Evolutionary conservation across 2,797 vertebrate species (phyloP).

Genomic region (Ammospiza maritima): DNA sequence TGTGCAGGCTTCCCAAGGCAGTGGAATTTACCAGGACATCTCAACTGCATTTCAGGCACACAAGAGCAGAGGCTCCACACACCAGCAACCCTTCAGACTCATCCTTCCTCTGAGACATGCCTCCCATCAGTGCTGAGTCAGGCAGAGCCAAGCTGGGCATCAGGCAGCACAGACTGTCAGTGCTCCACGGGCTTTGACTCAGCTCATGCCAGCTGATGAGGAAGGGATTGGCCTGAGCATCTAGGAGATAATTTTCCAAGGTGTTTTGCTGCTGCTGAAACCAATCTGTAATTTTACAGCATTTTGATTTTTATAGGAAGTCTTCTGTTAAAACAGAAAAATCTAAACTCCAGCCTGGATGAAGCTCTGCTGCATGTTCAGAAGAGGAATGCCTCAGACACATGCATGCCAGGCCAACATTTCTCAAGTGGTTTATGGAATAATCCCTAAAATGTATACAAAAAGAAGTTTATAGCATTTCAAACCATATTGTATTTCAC

Average conservation of each 20-base stretch:
- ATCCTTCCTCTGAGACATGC: background rate
- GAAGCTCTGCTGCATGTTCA: background rate
- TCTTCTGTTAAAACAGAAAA: background rate
- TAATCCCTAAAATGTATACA: background rate
- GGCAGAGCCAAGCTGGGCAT: background rate
- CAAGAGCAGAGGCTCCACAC: background rate
- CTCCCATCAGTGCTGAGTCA: background rate
- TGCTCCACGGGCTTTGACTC: rapidly evolving
- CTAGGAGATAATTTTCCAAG: background rate
- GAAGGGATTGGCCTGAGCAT: background rate
- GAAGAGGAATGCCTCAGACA: background rate
- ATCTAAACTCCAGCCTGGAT: background rate
- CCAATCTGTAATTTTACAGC: background rate
- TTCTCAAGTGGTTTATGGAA: background rate
- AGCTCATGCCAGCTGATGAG: background rate
- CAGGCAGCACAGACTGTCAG: background rate
- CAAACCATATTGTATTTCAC: background rate
- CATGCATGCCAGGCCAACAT: background rate
- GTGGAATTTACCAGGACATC: background rate
- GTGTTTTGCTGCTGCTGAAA: background rate
- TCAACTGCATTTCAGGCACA: background rate
- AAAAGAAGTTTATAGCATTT: background rate
- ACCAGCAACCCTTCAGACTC: background rate
- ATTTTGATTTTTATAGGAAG: background rate
- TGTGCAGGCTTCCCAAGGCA: background rate